A percentile compares a stretch with the other conserved stretches of the same genome.
Evolutionary conservation across 2,797 vertebrate genomes (phyloP).

Genomic region (Ambastaia sidthimunki): DNA sequence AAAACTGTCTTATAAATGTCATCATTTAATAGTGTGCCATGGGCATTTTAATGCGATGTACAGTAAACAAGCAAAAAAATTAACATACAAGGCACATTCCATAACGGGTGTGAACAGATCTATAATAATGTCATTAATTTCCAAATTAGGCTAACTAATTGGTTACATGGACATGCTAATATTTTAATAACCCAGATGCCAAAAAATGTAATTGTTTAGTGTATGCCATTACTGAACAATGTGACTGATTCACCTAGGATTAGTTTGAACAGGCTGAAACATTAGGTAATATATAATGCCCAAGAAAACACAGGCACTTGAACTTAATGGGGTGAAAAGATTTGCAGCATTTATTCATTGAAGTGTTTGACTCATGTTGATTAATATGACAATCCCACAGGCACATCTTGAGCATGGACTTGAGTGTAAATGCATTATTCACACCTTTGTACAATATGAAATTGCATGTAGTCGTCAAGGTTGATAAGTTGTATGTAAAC

Average conservation of each 20-base stretch:
- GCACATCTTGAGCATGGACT: conserved; percentile 15
- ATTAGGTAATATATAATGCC: background rate
- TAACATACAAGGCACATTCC: background rate
- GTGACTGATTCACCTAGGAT: background rate
- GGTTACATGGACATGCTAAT: background rate
- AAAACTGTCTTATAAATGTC: background rate
- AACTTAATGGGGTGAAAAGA: background rate
- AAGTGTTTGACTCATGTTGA: conserved; percentile 23
- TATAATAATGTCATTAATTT: conserved; percentile 6
- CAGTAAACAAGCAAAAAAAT: background rate
- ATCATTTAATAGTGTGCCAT: background rate
- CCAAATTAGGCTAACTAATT: background rate
- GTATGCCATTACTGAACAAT: conserved; percentile 8
- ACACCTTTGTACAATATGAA: conserved; percentile 35
- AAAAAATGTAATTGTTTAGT: background rate
- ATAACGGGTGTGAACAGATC: background rate
- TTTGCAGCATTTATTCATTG: conserved; percentile 5
- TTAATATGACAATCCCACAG: conserved; percentile 45
- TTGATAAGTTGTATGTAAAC: conserved; percentile 33
- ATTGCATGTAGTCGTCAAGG: conserved; percentile 46
- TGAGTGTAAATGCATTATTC: conserved; percentile 36
- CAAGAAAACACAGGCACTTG: background rate
- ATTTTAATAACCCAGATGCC: background rate
- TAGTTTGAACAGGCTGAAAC: background rate
- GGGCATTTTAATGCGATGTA: background rate